Conservation (phyloP, 2,888 invertebrate species). For the Aspidiotus destructor region DNA sequence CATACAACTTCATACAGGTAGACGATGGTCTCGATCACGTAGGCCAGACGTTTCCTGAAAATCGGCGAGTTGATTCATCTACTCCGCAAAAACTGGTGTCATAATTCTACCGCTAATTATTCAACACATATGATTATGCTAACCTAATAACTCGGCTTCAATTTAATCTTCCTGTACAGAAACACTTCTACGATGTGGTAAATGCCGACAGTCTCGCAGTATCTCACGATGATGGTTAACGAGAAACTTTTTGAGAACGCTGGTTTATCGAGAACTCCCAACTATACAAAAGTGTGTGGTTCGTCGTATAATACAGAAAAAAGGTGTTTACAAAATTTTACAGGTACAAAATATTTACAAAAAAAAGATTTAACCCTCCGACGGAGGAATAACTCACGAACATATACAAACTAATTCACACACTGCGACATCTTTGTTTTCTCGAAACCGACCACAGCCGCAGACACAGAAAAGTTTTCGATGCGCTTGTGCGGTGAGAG, state of each 20-base stretch:
- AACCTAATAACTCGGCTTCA: neutral
- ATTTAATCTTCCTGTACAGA: constrained; percentile 3
- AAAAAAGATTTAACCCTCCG: constrained; percentile 15
- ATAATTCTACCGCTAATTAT: too few species aligned
- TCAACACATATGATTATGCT: neutral
- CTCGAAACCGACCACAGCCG: constrained; percentile 28
- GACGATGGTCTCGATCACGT: too few species aligned
- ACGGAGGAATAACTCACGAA: constrained; percentile 28
- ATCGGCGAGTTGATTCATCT: too few species aligned
- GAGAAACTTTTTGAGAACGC: neutral
- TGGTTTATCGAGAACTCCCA: constrained; percentile 15
- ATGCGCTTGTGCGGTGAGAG: constrained; percentile 12
- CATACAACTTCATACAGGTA: too few species aligned
- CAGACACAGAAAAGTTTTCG: constrained; percentile 13
- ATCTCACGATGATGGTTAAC: constrained; percentile 7
- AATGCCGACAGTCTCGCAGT: constrained; percentile 20
- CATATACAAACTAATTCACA: constrained; percentile 31
- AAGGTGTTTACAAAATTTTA: constrained; percentile 30
- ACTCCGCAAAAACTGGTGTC: too few species aligned
- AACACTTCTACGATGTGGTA: constrained; percentile 20
- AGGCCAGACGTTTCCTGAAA: too few species aligned
- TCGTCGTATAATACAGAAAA: constrained; percentile 26
- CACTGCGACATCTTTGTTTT: constrained; percentile 33
- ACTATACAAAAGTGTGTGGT: constrained; percentile 21
- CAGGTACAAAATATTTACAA: constrained; percentile 30